Evolutionary conservation across 2,113 vertebrate genomes (phyloP), one percentile per base, ranked within the genome.

Genomic region (Neolamprologus falcicula): DNA sequence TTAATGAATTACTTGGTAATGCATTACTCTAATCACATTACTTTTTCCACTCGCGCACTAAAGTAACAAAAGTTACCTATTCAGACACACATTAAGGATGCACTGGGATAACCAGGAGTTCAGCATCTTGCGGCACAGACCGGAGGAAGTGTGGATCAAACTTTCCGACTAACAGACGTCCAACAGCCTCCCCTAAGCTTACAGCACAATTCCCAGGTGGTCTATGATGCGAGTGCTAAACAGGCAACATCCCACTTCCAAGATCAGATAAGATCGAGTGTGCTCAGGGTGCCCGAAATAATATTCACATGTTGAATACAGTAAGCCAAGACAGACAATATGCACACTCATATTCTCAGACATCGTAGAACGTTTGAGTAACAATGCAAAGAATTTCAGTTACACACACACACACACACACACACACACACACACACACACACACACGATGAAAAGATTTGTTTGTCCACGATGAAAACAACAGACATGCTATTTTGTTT

Each of bases 371-470:
- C 5, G 1, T 66, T 35, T 37, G 63, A 40, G 35, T 21, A 68
- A 40, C 19, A 40, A 37, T 40, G 19, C 35, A 40, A 68, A n/a
- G 19, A 21, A 21, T 68, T 21, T 37, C 63, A 28, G 24, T 21
- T 1, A 53, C 7, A 0, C 1, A 9, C 7, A 2, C n/a, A 7
- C 5, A 2, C 45, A 8, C 13, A 0, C 12, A 3, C 42, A 45
- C 42, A 45, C 40, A 6, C 40, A 42, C 5, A 42, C 17, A 6
- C 52, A n/a, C 19, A 6, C 2, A 12, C 10, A 12, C 13, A 1
- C 42, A 4, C 13, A 14, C 3, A 3, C 50, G 3, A 9, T 9
- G 7, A 61, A 31, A 33, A 10, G 5, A 26, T 42, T 14, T 24
- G 31, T 68, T 68, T 68, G 35, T 24, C 37, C 66, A 42, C n/a